Evolutionary conservation across 2,113 vertebrate species (phyloP).

Genomic region (Seriola aureovittata): DNA sequence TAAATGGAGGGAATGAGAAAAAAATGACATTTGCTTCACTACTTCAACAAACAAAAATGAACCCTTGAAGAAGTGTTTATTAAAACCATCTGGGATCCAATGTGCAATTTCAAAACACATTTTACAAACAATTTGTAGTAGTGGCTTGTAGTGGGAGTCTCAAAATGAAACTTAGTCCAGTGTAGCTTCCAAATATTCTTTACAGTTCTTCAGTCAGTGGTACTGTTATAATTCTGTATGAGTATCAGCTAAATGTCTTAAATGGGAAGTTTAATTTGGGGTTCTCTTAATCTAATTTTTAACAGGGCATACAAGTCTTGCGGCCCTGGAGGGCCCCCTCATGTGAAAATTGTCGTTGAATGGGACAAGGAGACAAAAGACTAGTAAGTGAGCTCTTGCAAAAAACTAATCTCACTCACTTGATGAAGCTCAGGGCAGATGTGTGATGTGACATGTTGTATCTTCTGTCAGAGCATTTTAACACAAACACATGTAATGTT

Average conservation of each 20-base stretch:
- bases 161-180: not conserved
- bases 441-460: not conserved
- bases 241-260: not conserved
- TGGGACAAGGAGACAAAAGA: slow-evolving; percentile 99
- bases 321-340: slow-evolving; percentile 94
- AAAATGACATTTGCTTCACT: not conserved
- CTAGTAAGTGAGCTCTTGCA: slow-evolving; percentile 88
- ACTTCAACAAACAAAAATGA: not conserved
- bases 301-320: slow-evolving; percentile 93
- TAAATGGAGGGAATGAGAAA: slow-evolving; percentile 1
- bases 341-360: slow-evolving; percentile 97
- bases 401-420: not conserved
- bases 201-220: not conserved
- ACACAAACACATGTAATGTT: not conserved
- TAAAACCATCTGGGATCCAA: not conserved
- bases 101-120: not conserved
- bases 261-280: not conserved
- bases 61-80: not conserved
- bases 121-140: not conserved
- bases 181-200: not conserved
- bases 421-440: not conserved
- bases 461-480: slow-evolving; percentile 7
- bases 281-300: not conserved
- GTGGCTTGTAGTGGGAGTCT: not conserved
- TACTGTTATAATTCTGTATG: not conserved